Percentiles rank a stretch among this genome's conserved stretches.
phyloP scores from a whole-genome alignment of 2,888 invertebrate genomes.

The Helleia helle region DNA sequence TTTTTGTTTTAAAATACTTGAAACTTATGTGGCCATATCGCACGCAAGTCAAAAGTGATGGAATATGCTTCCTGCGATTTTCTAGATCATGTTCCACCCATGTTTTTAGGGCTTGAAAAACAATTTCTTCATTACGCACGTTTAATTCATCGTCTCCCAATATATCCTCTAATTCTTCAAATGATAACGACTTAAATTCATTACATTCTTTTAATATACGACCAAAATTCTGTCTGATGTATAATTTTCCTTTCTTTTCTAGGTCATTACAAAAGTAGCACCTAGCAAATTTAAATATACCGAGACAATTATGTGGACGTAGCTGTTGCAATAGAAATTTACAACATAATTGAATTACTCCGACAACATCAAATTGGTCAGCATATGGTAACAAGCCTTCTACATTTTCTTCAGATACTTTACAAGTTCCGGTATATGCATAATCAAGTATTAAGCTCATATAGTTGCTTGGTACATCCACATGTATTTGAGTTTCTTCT shows the following conservation, averaged over 20 bases:
- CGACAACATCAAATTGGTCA: conserved; percentile 82
- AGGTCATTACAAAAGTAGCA: conserved; percentile 81
- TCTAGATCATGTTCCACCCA: conserved; percentile 79
- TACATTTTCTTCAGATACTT: conserved; percentile 78
- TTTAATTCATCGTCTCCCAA: conserved; percentile 82
- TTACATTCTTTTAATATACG: conserved; percentile 75
- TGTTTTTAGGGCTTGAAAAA: conserved; percentile 81
- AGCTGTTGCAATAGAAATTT: conserved; percentile 77
- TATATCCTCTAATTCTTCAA: conserved; percentile 76
- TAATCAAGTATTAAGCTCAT: conserved; percentile 82
- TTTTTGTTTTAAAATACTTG: conserved; percentile 72
- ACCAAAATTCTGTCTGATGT: conserved; percentile 74
- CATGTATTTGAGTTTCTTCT: conserved; percentile 75
- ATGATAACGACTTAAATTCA: conserved; percentile 76
- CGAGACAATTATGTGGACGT: conserved; percentile 79
- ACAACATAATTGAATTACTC: conserved; percentile 81
- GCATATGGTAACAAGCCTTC: conserved; percentile 80
- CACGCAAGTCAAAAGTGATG: conserved; percentile 76
- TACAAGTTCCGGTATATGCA: conserved; percentile 81
- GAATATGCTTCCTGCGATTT: conserved; percentile 68
- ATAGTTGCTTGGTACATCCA: conserved; percentile 73
- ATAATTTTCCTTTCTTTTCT: conserved; percentile 74
- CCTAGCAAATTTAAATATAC: conserved; percentile 80
- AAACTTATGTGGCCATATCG: conserved; percentile 78
- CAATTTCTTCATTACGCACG: conserved; percentile 80